phyloP scores from a whole-genome alignment of 2,797 vertebrate species.

The Xenopus petersii region DNA sequence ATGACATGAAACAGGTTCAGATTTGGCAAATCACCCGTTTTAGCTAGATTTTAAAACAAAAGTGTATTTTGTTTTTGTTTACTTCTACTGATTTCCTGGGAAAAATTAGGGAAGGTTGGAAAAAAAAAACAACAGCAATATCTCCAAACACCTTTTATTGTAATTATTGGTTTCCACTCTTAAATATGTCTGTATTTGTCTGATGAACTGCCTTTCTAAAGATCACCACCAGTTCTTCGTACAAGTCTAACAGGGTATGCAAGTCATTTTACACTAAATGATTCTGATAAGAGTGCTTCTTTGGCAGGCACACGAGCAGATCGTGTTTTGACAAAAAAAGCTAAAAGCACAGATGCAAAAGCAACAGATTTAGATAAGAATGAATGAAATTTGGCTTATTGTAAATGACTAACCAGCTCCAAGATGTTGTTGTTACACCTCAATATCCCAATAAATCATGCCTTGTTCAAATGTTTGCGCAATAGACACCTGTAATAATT shows the following conservation, averaged over 20 bases:
- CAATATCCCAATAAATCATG: slow-evolving; percentile 5
- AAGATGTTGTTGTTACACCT: slow-evolving; percentile 4
- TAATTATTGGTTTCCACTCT: background rate
- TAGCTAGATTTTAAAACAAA: too few relatives aligned
- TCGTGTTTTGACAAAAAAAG: background rate
- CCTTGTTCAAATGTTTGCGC: slow-evolving; percentile 19
- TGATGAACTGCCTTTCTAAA: background rate
- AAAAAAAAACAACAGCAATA: too few relatives aligned
- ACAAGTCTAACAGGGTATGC: background rate
- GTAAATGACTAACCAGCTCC: slow-evolving; percentile 9
- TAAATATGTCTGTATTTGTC: background rate
- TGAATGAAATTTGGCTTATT: slow-evolving; percentile 5
- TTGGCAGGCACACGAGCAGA: background rate
- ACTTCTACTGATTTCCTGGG: too few relatives aligned
- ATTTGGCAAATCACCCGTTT: too few relatives aligned
- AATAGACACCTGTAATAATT: slow-evolving; percentile 35
- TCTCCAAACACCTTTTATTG: too few relatives aligned
- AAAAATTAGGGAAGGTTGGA: too few relatives aligned
- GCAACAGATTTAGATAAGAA: slow-evolving; percentile 6
- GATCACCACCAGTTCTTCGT: background rate
- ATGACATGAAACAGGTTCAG: too few relatives aligned
- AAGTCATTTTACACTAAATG: background rate
- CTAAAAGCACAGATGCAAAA: background rate
- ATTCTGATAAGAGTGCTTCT: background rate
- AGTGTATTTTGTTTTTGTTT: too few relatives aligned